Conservation (phyloP, 2,797 vertebrate species). For the Enteromius trimaculatus region DNA sequence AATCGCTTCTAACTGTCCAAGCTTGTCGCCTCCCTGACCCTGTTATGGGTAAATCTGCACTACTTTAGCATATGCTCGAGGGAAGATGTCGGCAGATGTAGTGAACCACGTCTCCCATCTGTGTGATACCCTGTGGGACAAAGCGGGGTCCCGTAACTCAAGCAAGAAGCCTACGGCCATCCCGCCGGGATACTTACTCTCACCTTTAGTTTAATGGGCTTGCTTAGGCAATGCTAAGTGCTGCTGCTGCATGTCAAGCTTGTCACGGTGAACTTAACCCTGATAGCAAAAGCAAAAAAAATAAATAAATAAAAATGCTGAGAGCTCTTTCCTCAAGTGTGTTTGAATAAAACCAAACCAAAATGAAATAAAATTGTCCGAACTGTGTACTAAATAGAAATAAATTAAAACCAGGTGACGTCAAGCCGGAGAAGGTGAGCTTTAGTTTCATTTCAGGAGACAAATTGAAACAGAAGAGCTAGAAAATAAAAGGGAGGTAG, state of each 20-base stretch:
- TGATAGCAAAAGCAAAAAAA: constrained; percentile 53
- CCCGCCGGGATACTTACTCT: constrained; percentile 63
- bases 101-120: constrained; percentile 33
- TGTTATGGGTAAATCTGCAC: constrained; percentile 57
- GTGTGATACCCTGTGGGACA: constrained; percentile 32
- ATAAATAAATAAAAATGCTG: constrained; percentile 53
- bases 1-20: constrained; percentile 75
- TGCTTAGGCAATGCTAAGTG: constrained; percentile 52
- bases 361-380: constrained; percentile 55
- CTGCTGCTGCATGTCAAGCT: constrained; percentile 57
- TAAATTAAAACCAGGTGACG: constrained; percentile 71
- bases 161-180: constrained; percentile 58
- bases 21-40: constrained; percentile 82
- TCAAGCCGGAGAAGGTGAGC: constrained; percentile 75
- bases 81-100: constrained; percentile 43
- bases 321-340: constrained; percentile 64
- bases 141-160: constrained; percentile 50
- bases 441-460: constrained; percentile 69
- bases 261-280: constrained; percentile 59
- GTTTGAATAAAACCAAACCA: constrained; percentile 63
- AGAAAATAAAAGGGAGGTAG: constrained; percentile 38
- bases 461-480: constrained; percentile 67
- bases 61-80: constrained; percentile 76
- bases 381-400: constrained; percentile 61
- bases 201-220: constrained; percentile 79